Conservation (phyloP, 2,888 invertebrate genomes). For the Aricia artaxerxes region DNA sequence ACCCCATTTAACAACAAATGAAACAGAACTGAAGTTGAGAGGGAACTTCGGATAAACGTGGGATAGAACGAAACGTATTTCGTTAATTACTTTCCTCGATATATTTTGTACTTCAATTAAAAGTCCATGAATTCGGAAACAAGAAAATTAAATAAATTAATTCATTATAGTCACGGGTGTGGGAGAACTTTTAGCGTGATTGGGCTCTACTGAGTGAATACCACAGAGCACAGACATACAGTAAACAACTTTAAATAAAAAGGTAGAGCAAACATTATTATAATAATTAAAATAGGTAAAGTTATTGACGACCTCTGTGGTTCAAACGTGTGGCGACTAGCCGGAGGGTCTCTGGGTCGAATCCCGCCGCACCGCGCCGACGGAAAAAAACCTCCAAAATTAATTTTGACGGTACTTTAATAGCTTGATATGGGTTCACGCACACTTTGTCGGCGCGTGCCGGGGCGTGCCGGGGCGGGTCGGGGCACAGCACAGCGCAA, state of each 20-base stretch:
- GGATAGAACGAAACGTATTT: slow-evolving; percentile 23
- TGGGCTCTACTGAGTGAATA: neutral
- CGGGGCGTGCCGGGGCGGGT: no score
- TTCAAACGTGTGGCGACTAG: no score
- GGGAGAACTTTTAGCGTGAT: neutral
- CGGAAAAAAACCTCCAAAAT: no score
- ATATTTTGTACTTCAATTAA: slow-evolving; percentile 13
- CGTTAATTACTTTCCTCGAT: slow-evolving; percentile 18
- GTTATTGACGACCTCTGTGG: no score
- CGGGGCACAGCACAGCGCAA: no score
- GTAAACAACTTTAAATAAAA: neutral
- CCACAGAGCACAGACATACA: neutral
- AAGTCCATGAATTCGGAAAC: slow-evolving; percentile 4
- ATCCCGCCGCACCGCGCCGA: no score
- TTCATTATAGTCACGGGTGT: neutral
- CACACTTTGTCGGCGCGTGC: no score
- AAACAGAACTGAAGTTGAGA: slow-evolving; percentile 27
- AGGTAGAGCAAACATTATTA: no score
- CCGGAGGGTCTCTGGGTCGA: no score
- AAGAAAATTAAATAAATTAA: neutral
- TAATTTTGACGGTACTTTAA: no score
- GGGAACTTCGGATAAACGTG: slow-evolving; percentile 11
- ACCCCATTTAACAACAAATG: slow-evolving; percentile 28
- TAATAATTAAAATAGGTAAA: no score
- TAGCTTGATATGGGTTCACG: no score